Percentiles rank a stretch among this genome's conserved stretches.
Conservation (phyloP, 2,113 vertebrate genomes). For the Cyanocitta stelleri region DNA sequence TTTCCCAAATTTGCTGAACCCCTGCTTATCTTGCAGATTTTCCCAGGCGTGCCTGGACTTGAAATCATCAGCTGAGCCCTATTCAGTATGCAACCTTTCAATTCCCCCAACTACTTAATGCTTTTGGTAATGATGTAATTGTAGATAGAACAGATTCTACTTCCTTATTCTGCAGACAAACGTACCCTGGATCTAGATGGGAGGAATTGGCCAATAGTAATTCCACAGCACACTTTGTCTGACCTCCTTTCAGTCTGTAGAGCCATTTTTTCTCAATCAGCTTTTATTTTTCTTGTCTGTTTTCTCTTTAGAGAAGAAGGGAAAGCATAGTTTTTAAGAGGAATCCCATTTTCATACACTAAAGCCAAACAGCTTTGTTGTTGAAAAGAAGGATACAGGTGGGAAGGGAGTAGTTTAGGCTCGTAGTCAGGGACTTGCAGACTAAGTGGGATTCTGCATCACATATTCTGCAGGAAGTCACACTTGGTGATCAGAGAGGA, state of each 20-base stretch:
- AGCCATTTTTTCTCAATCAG: not conserved
- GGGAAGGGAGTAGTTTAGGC: not conserved
- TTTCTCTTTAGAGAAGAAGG: not conserved
- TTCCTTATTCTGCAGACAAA: not conserved
- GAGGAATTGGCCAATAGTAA: not conserved
- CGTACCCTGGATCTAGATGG: not conserved
- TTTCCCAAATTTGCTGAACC: not conserved
- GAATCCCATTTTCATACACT: not conserved
- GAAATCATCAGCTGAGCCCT: not conserved
- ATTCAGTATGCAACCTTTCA: not conserved
- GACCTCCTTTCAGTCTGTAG: not conserved
- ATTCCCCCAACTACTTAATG: not conserved
- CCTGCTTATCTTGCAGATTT: not conserved
- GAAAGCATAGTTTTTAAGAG: not conserved
- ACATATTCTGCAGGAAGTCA: not conserved
- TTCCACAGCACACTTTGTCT: not conserved
- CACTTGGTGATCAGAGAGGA: not conserved
- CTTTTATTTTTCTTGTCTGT: not conserved
- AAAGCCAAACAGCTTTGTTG: not conserved
- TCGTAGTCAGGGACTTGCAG: not conserved
- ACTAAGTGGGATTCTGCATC: not conserved
- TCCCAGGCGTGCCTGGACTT: not conserved
- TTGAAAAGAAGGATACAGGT: not conserved
- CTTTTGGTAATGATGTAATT: not conserved
- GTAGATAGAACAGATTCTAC: not conserved